These are phyloP conservation scores for Erythrolamprus reginae DNA, from an alignment of 2,113 vertebrate genomes.

Conservation along the genomic window DNA sequence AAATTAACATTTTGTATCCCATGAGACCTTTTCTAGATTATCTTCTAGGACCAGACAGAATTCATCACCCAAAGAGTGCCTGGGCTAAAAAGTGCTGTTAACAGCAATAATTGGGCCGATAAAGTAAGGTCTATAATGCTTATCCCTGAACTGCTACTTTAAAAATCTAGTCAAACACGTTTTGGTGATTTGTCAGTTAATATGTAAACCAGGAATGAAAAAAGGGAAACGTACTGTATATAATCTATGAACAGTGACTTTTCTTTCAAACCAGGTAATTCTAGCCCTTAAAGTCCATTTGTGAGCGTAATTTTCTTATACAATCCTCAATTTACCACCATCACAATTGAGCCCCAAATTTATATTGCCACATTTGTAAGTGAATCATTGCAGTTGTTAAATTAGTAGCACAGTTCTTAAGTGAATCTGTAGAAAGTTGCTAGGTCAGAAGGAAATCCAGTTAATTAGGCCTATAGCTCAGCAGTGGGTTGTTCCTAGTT, in stretches of 20 bases:
- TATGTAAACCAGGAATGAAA: neutral
- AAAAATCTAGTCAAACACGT: neutral
- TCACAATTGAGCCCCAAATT: no score
- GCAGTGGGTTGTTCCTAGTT: no score
- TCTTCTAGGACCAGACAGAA: neutral
- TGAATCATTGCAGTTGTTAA: no score
- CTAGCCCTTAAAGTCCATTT: neutral
- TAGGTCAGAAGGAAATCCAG: no score
- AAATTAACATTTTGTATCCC: neutral
- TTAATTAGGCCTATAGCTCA: no score
- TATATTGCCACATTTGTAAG: no score
- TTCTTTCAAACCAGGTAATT: neutral
- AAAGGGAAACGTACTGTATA: neutral
- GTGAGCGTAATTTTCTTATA: neutral
- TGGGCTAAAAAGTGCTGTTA: neutral
- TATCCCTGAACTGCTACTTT: neutral
- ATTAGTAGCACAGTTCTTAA: no score
- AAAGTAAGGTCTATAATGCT: neutral
- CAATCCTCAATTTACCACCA: no score
- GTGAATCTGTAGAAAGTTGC: no score
- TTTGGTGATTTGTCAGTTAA: neutral
- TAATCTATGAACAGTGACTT: neutral
- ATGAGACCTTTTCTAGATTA: neutral
- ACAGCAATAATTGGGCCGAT: neutral
- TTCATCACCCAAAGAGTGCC: neutral